These are phyloP conservation scores for Macaca nemestrina DNA, from an alignment of 2,113 vertebrate species.

Conservation along the genomic window DNA sequence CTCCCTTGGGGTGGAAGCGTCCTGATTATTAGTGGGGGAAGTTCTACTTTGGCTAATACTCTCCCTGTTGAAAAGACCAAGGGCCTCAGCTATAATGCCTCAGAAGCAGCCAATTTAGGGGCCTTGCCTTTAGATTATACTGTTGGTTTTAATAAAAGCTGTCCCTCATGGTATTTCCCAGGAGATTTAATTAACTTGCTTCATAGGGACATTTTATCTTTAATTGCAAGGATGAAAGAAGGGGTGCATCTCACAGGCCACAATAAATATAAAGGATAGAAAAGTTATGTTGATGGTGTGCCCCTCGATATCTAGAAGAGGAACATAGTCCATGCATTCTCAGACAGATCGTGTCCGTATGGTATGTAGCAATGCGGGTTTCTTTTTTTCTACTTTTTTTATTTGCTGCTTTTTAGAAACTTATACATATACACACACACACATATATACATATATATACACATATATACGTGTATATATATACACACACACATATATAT, in stretches of 20 bases:
- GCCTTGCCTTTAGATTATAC: background rate
- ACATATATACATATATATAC: background rate
- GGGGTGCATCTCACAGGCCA: background rate
- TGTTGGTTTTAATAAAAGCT: constrained; percentile 39
- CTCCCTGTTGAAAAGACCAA: background rate
- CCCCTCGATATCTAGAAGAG: background rate
- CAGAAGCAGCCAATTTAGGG: background rate
- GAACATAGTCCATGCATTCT: background rate
- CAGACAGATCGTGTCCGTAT: background rate
- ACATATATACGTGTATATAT: background rate
- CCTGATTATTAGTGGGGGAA: background rate
- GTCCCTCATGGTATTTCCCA: background rate
- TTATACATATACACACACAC: background rate
- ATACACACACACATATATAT: too few species aligned
- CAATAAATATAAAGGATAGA: constrained; percentile 3
- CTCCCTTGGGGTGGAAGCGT: background rate
- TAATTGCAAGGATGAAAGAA: constrained; percentile 20
- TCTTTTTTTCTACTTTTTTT: background rate
- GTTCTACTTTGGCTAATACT: background rate
- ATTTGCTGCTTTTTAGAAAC: constrained; percentile 13
- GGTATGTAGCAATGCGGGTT: background rate
- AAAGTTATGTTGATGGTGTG: background rate
- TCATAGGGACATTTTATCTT: background rate
- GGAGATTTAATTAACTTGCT: background rate
- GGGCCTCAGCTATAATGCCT: background rate